These are phyloP conservation scores for Danio tinwini DNA, from an alignment of 2,797 vertebrate genomes.

Conservation along the genomic window DNA sequence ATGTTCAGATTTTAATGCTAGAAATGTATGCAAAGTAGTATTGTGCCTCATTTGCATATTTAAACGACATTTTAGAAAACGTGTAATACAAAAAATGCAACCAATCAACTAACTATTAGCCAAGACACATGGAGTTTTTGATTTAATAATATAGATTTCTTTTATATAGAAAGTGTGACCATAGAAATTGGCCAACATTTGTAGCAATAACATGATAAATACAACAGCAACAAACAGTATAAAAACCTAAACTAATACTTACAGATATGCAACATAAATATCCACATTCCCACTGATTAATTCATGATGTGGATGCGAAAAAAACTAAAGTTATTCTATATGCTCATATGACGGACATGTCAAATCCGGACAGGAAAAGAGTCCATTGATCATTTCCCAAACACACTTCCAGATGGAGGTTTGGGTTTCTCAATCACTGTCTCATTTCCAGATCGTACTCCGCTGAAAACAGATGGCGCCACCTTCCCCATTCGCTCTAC, in stretches of 20 bases:
- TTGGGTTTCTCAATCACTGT: slow-evolving; percentile 85
- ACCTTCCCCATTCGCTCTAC: slow-evolving; percentile 87
- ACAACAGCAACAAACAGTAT: slow-evolving; percentile 5
- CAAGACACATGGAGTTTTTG: no score
- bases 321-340: neutral
- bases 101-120: no score
- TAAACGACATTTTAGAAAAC: no score
- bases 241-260: slow-evolving; percentile 19
- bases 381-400: slow-evolving; percentile 70
- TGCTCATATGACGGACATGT: neutral
- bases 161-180: slow-evolving; percentile 52
- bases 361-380: neutral
- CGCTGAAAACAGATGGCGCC: slow-evolving; percentile 92
- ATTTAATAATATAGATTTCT: neutral
- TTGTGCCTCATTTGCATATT: no score
- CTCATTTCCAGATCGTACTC: slow-evolving; percentile 83
- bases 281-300: neutral
- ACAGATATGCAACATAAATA: neutral
- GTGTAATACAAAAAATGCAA: no score
- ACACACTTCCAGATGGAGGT: slow-evolving; percentile 84
- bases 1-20: no score
- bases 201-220: neutral
- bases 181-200: neutral
- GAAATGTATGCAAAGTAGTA: no score
- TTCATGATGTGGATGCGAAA: neutral